A percentile compares a stretch with the other conserved stretches of the same genome.
Evolutionary conservation across 2,113 vertebrate genomes (phyloP).

Genomic region (Tinamus guttatus): DNA sequence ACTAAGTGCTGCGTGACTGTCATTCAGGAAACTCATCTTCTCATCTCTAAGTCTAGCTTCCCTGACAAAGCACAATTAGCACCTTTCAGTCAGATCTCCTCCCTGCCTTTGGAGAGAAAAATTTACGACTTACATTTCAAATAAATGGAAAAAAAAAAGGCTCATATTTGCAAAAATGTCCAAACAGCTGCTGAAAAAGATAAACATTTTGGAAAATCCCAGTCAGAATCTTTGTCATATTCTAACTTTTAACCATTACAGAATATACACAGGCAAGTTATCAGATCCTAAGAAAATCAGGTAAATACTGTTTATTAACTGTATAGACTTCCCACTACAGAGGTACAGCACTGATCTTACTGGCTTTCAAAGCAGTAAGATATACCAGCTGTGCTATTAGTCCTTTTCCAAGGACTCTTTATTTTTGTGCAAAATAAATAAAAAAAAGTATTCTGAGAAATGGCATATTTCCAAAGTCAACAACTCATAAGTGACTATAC

Average conservation of each 20-base stretch:
- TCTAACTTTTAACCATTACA: background rate
- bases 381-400: background rate
- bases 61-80: background rate
- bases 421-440: background rate
- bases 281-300: background rate
- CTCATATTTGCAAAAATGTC: background rate
- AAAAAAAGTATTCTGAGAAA: background rate
- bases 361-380: background rate
- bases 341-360: background rate
- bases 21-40: background rate
- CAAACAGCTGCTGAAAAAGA: background rate
- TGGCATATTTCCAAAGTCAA: background rate
- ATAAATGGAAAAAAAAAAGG: background rate
- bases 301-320: background rate
- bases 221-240: background rate
- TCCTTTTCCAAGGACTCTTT: background rate
- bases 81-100: background rate
- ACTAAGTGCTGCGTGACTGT: background rate
- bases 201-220: background rate
- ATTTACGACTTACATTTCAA: accelerated
- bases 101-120: background rate
- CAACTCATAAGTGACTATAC: background rate
- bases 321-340: background rate
- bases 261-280: background rate
- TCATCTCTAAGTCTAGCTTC: background rate